Percentiles rank a stretch among this genome's conserved stretches.
These are phyloP conservation scores for Liopterus haemorrhoidalis DNA, from an alignment of 2,888 invertebrate species.

Conservation along the genomic window DNA sequence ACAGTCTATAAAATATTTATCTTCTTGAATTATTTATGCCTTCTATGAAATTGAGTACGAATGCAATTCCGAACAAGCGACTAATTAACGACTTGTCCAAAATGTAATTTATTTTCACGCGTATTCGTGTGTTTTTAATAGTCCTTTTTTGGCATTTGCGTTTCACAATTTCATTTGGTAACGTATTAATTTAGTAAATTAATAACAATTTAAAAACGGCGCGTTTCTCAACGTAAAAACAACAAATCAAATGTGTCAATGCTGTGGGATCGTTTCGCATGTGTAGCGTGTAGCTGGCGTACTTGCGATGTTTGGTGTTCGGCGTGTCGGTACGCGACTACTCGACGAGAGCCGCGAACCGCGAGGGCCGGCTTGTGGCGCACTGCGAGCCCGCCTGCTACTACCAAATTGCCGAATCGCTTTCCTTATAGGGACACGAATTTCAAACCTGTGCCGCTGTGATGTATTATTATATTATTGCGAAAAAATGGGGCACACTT, in stretches of 20 bases:
- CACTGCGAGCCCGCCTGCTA: slow-evolving; percentile 15
- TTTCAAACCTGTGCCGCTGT: slow-evolving; percentile 23
- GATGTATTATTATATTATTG: slow-evolving; percentile 27
- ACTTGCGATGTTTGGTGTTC: too few relatives aligned
- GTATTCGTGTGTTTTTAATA: slow-evolving; percentile 5
- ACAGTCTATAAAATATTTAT: too few relatives aligned
- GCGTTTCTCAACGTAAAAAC: slow-evolving; percentile 15
- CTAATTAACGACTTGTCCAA: slow-evolving; percentile 13
- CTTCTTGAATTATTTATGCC: too few relatives aligned
- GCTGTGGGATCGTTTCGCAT: too few relatives aligned
- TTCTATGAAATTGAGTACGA: too few relatives aligned
- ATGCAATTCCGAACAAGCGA: neutral
- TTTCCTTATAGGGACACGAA: slow-evolving; percentile 28
- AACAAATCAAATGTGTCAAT: slow-evolving; percentile 12
- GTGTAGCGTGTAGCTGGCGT: too few relatives aligned
- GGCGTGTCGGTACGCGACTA: too few relatives aligned
- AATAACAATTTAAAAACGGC: slow-evolving; percentile 12
- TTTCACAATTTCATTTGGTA: slow-evolving; percentile 15
- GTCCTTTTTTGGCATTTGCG: slow-evolving; percentile 13
- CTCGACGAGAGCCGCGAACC: too few relatives aligned
- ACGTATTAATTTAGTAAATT: slow-evolving; percentile 17
- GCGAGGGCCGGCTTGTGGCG: too few relatives aligned
- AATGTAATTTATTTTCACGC: slow-evolving; percentile 14
- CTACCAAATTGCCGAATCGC: slow-evolving; percentile 23
- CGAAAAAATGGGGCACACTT: slow-evolving; percentile 27